These are phyloP conservation scores for Brachionus koreanus DNA, from an alignment of 1,140 invertebrate genomes.

Conservation along the genomic window DNA sequence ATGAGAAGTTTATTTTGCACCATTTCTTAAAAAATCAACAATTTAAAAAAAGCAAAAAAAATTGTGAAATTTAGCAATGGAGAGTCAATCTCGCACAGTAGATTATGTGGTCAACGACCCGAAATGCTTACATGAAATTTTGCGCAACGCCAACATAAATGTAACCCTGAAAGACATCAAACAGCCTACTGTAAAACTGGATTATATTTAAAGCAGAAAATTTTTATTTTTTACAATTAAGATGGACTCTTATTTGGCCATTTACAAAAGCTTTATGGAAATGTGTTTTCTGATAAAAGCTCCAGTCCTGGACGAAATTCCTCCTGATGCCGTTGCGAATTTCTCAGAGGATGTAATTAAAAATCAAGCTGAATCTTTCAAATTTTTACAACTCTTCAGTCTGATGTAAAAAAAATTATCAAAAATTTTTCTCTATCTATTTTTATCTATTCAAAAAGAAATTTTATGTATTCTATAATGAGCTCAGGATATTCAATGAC, in stretches of 20 bases:
- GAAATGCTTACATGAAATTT: not conserved
- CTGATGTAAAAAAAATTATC: not conserved
- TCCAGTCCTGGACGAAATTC: not conserved
- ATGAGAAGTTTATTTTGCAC: not conserved
- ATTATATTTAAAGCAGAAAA: not conserved
- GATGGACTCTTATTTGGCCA: not conserved
- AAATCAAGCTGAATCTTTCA: not conserved
- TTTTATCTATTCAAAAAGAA: not conserved
- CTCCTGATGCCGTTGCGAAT: not conserved
- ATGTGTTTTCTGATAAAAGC: not conserved
- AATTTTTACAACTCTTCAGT: not conserved
- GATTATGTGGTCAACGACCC: not conserved
- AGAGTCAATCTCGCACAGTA: not conserved
- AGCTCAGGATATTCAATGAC: not conserved
- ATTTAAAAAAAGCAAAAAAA: not conserved
- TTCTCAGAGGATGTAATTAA: slow-evolving; percentile 10
- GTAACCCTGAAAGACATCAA: not conserved
- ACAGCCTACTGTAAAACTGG: not conserved
- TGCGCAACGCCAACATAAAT: not conserved
- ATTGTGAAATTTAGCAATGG: not conserved
- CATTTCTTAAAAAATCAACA: not conserved
- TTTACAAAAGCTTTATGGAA: slow-evolving; percentile 3
- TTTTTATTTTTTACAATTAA: not conserved
- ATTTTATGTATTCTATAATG: not conserved
- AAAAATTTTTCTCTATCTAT: not conserved